Evolutionary conservation across 1,140 invertebrate genomes (phyloP), one percentile per base, ranked within the genome.

Genomic region (Drosophila murphyi): DNA sequence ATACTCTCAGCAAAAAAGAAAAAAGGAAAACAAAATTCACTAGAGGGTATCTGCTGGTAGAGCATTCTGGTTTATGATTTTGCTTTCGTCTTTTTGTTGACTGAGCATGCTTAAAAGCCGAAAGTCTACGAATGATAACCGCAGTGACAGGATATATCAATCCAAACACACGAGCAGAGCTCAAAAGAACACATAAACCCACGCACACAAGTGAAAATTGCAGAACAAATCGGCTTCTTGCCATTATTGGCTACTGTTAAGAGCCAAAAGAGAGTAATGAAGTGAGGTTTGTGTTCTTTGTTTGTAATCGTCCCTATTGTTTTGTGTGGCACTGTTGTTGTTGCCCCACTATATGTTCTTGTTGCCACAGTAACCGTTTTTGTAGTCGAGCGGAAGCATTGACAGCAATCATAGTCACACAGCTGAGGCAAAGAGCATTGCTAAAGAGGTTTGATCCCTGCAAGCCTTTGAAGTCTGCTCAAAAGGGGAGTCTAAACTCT

Each of bases 61-160:
- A 3, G 3, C 2, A 34, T 28, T 56, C 28, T 54, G n/a, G 37
- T 68, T 32, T 50, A 37, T 34, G 8, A 4, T 37, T 39, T 63
- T 28, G 28, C 20, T 52, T 52, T 37, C 41, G 7, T 8, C 31
- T 54, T 52, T 51, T 51, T 57, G 69, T 51, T 50, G 41, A 57
- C 61, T 72, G 62, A 31, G 52, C 61, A 51, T 55, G 35, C 52
- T 51, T 57, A 41, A 57, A 72, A 72, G 32, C 55, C 55, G 39
- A 37, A 63, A 68, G 67, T 47, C 39, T 39, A 37, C 7, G 48
- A 59, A 72, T 63, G 37, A 28, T 68, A 28, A 54, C 39, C 39
- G 41, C 70, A 72, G 10, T 10, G 52, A 57, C 32, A 50, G 61
- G 43, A 43, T 35, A 39, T 41, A 51, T 35, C 47, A 45, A 68